Base-by-base conservation (phyloP, 2,888 invertebrate genomes). In the Arctia plantaginis region DNA sequence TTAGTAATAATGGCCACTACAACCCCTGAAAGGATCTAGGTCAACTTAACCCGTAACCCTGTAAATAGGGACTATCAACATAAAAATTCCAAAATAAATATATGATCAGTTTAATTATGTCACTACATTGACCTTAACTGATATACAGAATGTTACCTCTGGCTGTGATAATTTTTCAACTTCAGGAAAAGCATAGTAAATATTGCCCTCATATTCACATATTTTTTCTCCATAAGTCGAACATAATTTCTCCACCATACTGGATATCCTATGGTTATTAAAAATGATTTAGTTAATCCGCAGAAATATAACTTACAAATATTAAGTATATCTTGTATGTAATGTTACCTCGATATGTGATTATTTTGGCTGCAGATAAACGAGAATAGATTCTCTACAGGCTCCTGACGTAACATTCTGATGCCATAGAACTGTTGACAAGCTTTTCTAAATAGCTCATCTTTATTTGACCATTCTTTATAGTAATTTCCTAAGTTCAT, bases 341-440 rank as follows among this genome's bases (percentile, higher is more conserved):
- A 51, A 39, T 1, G 13, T 86, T 93, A 98, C 98, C 98, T 97
- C 79, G 97, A 96, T 84, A 99, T 99, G 90, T 99, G 98, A 93
- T 99, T 99, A 91, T 99, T 99, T 77, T 99, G 98, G 72, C 99
- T 99, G 91, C 99, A 99, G 86, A 99, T 99, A 90, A 99, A 99
- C 18, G 99, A 98, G 90, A 99, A 98, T 20, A 99, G 95, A 93
- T 98, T 99, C 92, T 99, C 99, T 0, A 98, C 96, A 0, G 99
- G 97, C 85, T 99, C 98, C 91, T 99, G 99, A 73, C 97, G 94
- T 68, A 99, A 94, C 89, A 99, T 98, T 86, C 99, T 96, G n/a
- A 99, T 97, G 0, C 99, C 99, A 87, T 97, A 96, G 86, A 98
- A 98, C 76, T 97, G 96, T 78, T 96, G 90, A 3, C 97, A 96